phyloP scores from a whole-genome alignment of 1,140 invertebrate species.

The Ptiloglossa arizonensis region DNA sequence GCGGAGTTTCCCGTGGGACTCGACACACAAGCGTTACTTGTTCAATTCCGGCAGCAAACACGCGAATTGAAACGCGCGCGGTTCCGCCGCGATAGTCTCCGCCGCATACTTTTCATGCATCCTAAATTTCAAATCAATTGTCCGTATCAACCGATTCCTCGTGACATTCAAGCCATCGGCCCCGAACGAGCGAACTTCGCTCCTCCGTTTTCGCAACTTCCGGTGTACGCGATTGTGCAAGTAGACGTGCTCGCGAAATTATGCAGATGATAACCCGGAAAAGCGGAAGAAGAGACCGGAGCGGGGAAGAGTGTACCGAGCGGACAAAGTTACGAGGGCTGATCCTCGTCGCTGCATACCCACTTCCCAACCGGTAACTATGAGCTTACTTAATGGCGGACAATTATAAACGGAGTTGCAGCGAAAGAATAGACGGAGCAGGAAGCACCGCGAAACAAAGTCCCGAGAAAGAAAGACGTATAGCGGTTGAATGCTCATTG shows the following conservation, averaged over 20 bases:
- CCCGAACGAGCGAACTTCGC: constrained; percentile 5
- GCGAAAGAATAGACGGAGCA: constrained; percentile 36
- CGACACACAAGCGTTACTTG: too few relatives aligned
- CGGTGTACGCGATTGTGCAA: constrained; percentile 8
- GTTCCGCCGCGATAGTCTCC: background rate
- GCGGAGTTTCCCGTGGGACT: too few relatives aligned
- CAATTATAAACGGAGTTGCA: constrained; percentile 64
- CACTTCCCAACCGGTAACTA: constrained; percentile 36
- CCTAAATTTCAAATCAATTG: constrained; percentile 47
- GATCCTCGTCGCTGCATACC: constrained; percentile 34
- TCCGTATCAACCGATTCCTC: constrained; percentile 16
- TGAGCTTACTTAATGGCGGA: constrained; percentile 65
- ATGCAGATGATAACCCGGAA: constrained; percentile 47
- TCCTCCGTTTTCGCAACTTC: background rate
- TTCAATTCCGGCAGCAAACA: background rate
- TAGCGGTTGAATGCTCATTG: constrained; percentile 50
- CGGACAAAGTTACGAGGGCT: constrained; percentile 56
- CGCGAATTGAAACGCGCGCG: background rate
- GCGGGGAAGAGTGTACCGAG: background rate
- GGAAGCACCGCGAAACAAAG: constrained; percentile 36
- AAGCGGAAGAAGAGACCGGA: background rate
- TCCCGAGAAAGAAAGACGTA: constrained; percentile 41
- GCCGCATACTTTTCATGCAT: too few relatives aligned
- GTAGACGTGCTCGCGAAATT: constrained; percentile 50
- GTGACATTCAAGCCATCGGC: background rate